Evolutionary conservation across 2,888 invertebrate genomes (phyloP), one percentile per base, ranked within the genome.

Genomic region (Cheilosia vulpina): DNA sequence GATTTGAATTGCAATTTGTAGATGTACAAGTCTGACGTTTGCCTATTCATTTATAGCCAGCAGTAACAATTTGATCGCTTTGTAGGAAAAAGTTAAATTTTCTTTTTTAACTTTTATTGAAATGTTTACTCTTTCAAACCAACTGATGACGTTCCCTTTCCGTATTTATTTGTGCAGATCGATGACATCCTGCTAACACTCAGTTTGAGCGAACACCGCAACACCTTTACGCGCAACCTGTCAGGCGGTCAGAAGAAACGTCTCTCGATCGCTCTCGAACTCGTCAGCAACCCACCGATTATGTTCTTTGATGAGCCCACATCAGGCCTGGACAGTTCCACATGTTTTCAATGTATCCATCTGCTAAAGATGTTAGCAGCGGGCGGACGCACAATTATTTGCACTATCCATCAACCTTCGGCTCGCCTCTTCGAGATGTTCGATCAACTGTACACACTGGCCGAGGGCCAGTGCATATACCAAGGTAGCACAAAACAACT

Each of bases 251-350:
- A 98, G 92, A 97, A 98, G 92, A 98, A 98, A 91, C 95, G 98
- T 88, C 94, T 98, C 1, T 98, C 98, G 0, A 98, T 98, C 84
- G 98, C 98, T 19, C 93, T 98, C 87, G 98, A 98, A 93, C 93
- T 98, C 88, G 98, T 98, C 88, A 98, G 98, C 93, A 98, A 98
- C 92, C 98, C 98, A 11, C 98, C 98, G 0, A 96, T 98, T 87
- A 98, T 98, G 98, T 98, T 98, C 93, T 98, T 98, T 91, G 98
- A 98, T 91, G 98, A 98, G 92, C 98, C 98, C 0, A 98, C 98
- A 87, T 98, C 98, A 88, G 98, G 98, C 4, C 93, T 99, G 90
- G 98, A 99, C 93, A 98, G 98, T 88, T 97, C 98, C 0, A 98
- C 98, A 0, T 98, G 98, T 90, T 98, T 97, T 93, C 98, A 98